Conservation (phyloP, 2,888 invertebrate species). For the Megaustenia siamemsis region DNA sequence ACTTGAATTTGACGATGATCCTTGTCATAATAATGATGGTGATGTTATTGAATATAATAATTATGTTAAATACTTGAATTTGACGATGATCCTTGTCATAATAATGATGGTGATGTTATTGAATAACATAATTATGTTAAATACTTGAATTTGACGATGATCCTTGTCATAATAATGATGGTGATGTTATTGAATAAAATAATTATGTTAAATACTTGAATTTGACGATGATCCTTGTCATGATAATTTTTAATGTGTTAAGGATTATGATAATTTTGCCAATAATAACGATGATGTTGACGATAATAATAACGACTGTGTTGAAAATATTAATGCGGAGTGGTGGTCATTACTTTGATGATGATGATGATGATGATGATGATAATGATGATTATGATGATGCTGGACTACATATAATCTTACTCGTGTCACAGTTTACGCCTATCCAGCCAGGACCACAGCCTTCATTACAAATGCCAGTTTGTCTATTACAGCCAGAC, state of each 20-base stretch:
- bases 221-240: neutral
- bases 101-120: no score
- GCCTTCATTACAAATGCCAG: constrained; percentile 52
- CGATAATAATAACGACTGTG: neutral
- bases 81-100: no score
- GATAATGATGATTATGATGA: neutral
- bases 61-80: no score
- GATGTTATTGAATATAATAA: no score
- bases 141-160: no score
- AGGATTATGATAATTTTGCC: neutral
- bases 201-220: neutral
- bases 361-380: no score
- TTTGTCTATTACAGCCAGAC: constrained; percentile 45
- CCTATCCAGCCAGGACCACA: constrained; percentile 58
- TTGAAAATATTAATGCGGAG: neutral
- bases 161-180: no score
- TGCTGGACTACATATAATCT: neutral
- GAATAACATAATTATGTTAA: no score
- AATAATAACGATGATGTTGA: neutral
- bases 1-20: no score
- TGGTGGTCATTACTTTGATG: no score
- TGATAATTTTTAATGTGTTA: neutral
- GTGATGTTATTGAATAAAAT: no score
- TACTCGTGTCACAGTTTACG: constrained; percentile 57
- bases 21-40: no score